A percentile compares a stretch with the other conserved stretches of the same genome.
Conservation (phyloP, 2,797 vertebrate species). For the Sebastes nivosus region DNA sequence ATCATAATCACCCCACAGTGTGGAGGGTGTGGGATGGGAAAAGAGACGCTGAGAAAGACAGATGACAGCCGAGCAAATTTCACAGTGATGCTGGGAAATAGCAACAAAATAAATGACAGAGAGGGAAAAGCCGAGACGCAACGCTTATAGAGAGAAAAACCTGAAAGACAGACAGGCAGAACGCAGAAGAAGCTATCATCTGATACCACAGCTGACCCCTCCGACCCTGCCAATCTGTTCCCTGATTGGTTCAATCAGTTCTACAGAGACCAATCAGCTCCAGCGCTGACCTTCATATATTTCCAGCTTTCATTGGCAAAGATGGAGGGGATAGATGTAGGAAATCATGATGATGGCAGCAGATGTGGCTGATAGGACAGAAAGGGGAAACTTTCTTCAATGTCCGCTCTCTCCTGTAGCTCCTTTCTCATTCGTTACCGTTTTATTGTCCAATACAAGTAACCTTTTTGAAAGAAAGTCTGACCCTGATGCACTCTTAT, state of each 20-base stretch:
- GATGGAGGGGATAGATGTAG: not conserved
- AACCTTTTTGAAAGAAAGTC: not conserved
- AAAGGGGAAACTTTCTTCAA: not conserved
- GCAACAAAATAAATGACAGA: not conserved
- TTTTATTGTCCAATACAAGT: not conserved
- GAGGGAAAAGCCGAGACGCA: not conserved
- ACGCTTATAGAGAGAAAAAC: not conserved
- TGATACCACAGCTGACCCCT: not conserved
- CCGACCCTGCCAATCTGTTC: slow-evolving; percentile 1
- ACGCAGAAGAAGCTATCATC: not conserved
- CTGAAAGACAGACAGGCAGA: not conserved
- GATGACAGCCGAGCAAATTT: not conserved
- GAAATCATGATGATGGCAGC: slow-evolving; percentile 4
- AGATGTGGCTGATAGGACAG: not conserved
- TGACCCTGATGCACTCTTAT: not conserved
- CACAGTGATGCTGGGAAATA: not conserved
- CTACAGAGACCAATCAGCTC: slow-evolving; percentile 22
- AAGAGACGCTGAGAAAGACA: not conserved
- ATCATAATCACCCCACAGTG: not conserved
- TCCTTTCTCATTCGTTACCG: not conserved
- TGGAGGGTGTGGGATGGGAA: not conserved
- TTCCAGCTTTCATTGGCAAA: not conserved
- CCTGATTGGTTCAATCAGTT: slow-evolving; percentile 40
- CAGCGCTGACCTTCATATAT: slow-evolving; percentile 9
- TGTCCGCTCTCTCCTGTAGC: not conserved